These are phyloP conservation scores for Heteromyza rotundicornis DNA, from an alignment of 2,888 invertebrate genomes.

Conservation along the genomic window DNA sequence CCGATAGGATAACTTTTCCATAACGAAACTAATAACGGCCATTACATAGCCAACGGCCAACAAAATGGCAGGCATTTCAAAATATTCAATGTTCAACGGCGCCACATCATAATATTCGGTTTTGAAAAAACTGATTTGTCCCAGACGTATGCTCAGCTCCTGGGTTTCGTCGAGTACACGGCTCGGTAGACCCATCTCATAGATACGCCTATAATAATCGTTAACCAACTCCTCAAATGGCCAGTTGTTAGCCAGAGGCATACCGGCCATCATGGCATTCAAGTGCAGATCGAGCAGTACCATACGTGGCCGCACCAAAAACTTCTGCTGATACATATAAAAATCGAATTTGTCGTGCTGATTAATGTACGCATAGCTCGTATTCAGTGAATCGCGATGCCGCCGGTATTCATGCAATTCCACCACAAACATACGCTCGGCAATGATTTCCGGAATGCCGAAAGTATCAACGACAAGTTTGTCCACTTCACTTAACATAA, in stretches of 20 bases:
- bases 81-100: constrained; percentile 23
- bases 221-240: constrained; percentile 28
- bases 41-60: constrained; percentile 19
- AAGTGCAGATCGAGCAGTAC: constrained; percentile 25
- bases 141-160: constrained; percentile 27
- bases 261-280: constrained; percentile 26
- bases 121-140: constrained; percentile 24
- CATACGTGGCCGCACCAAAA: constrained; percentile 28
- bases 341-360: constrained; percentile 28
- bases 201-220: constrained; percentile 1
- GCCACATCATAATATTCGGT: constrained; percentile 19
- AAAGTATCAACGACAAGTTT: constrained; percentile 1
- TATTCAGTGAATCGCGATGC: constrained; percentile 26
- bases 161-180: constrained; percentile 1
- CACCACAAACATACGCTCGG: not conserved
- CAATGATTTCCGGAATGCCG: not conserved
- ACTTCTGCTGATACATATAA: constrained; percentile 38
- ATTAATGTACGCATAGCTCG: constrained; percentile 25
- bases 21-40: constrained; percentile 17
- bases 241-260: constrained; percentile 36
- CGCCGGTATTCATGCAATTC: not conserved
- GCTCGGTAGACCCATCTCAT: constrained; percentile 24
- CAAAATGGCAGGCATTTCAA: constrained; percentile 19
- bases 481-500: constrained; percentile 19
- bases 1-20: constrained; percentile 7